Evolutionary conservation across 2,113 vertebrate genomes (phyloP), one percentile per base, ranked within the genome.

Genomic region (Guaruba guarouba): DNA sequence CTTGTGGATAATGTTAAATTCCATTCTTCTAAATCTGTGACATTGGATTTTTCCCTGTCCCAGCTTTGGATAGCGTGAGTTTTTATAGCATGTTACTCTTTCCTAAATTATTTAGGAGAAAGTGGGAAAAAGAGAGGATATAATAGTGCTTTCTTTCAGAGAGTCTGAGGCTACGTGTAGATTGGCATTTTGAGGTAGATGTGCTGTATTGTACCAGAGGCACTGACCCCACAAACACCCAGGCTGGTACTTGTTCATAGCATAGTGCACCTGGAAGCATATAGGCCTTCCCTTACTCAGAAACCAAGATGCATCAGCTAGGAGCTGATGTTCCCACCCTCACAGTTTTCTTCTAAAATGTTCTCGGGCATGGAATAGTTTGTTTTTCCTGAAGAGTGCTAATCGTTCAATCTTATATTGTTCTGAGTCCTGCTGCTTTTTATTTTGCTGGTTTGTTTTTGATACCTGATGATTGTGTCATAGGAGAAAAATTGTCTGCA

Each of bases 371-470:
- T 35, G 29, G 33, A 61, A 17, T 61, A 57, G 4, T 78, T 83
- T 46, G 9, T 19, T 81, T 88, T 11, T 12, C 33, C 15, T 28
- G 19, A 73, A 39, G 55, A 71, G 39, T 12, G 13, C 7, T 61
- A 55, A 71, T 64, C 0, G 0, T 70, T 55, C 3, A 33, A 0
- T 69, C 25, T 62, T 86, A 5, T 7, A 12, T 14, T 86, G 11
- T n/a, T 73, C 31, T 55, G 24, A 29, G 8, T 84, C 86, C 62
- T 70, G 19, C 19, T 82, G 49, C 18, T 80, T 9, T 84, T 82
- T 31, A 17, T 73, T 88, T 81, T 75, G 8, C 4, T 71, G 4
- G 17, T 57, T 85, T 61, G 11, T 6, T 91, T 91, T 74, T 57
- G 25, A 25, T 77, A 39, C 4, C 10, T 46, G 52, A 20, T 75